A percentile compares a stretch with the other conserved stretches of the same genome.
These are phyloP conservation scores for Siniperca undulata DNA, from an alignment of 2,797 vertebrate species.

Conservation along the genomic window DNA sequence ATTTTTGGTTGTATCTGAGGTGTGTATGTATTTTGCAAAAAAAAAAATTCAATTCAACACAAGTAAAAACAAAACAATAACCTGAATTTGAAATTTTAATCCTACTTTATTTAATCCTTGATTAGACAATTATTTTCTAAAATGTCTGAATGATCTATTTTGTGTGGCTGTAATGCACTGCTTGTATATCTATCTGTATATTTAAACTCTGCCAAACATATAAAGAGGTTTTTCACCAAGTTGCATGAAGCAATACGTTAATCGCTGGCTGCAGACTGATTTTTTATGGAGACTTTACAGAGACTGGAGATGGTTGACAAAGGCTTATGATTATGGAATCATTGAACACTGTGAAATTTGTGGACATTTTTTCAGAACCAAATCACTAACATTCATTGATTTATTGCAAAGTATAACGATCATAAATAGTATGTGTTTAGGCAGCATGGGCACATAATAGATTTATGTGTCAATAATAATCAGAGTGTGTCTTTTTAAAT, in stretches of 20 bases:
- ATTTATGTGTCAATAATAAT: constrained; percentile 34
- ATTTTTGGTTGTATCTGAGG: constrained; percentile 36
- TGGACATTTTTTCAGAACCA: constrained; percentile 59
- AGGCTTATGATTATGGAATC: constrained; percentile 49
- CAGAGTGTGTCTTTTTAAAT: constrained; percentile 21
- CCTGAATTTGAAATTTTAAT: constrained; percentile 43
- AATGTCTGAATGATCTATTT: constrained; percentile 27
- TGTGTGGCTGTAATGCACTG: constrained; percentile 71
- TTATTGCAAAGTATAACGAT: constrained; percentile 33
- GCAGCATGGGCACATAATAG: constrained; percentile 17
- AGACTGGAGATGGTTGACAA: constrained; percentile 32
- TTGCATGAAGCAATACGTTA: constrained; percentile 84
- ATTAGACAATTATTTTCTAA: constrained; percentile 14
- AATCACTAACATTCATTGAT: constrained; percentile 46
- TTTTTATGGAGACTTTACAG: constrained; percentile 36
- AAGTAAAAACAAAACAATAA: constrained; percentile 24
- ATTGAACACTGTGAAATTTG: constrained; percentile 80
- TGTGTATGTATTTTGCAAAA: constrained; percentile 59
- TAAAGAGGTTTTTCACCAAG: constrained; percentile 66
- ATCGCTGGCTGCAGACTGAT: constrained; percentile 28
- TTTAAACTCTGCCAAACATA: constrained; percentile 82
- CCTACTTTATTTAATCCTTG: constrained; percentile 19
- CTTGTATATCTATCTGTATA: constrained; percentile 74
- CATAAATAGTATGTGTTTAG: constrained; percentile 30
- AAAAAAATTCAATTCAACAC: constrained; percentile 16